Evolutionary conservation across 2,888 invertebrate genomes (phyloP).

Genomic region (Hedya salicella): DNA sequence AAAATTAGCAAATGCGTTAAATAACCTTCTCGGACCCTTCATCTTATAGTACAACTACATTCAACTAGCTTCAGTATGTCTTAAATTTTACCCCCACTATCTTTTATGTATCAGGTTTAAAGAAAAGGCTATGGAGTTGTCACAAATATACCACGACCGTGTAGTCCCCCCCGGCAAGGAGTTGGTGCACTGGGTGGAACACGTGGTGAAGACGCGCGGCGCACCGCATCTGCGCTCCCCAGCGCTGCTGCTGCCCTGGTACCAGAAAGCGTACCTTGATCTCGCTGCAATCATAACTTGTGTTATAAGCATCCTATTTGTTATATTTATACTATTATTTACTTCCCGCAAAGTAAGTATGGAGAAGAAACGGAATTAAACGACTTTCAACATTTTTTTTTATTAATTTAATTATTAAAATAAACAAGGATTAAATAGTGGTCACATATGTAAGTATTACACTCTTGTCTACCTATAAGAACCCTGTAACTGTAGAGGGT

Average conservation of each 20-base stretch:
- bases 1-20: no score
- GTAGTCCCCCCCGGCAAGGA: slow-evolving; percentile 36
- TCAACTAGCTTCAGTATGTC: no score
- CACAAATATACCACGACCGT: slow-evolving; percentile 44
- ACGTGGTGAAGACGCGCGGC: slow-evolving; percentile 42
- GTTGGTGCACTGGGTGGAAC: slow-evolving; percentile 44
- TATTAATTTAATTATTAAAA: not conserved
- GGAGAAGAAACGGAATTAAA: slow-evolving; percentile 20
- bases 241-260: slow-evolving; percentile 41
- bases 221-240: slow-evolving; percentile 45
- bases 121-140: slow-evolving; percentile 39
- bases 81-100: not conserved
- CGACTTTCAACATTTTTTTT: not conserved
- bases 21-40: no score
- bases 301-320: not conserved
- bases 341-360: not conserved
- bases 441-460: not conserved
- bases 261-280: slow-evolving; percentile 44
- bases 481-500: no score
- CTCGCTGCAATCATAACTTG: slow-evolving; percentile 26
- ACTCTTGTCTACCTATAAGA: no score
- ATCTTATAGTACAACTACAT: no score
- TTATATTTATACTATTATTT: not conserved
- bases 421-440: not conserved
- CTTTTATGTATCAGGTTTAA: slow-evolving; percentile 35